Percentiles rank a stretch among this genome's conserved stretches.
Conservation (phyloP, 2,797 vertebrate genomes). For the Masticophis lateralis region DNA sequence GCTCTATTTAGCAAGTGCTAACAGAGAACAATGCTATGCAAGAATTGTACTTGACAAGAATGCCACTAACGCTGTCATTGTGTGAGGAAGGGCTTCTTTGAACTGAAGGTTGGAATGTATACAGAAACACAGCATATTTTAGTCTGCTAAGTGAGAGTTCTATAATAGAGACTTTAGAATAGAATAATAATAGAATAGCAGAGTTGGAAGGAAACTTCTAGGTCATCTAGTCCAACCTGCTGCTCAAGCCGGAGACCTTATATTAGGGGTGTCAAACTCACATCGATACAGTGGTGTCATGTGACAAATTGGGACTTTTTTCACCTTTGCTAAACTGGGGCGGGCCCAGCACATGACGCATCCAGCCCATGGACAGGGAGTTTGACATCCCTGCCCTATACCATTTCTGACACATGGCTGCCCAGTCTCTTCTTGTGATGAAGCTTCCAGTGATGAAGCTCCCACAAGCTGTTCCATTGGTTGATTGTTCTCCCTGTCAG, state of each 20-base stretch:
- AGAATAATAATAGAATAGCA: neutral
- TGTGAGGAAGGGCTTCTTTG: neutral
- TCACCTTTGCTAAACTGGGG: no score
- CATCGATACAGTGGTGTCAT: rapidly evolving
- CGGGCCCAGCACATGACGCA: no score
- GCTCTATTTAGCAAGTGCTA: neutral
- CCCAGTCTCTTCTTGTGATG: no score
- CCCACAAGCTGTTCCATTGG: no score
- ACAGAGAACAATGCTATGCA: neutral
- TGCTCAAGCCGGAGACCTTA: no score
- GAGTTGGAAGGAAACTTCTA: neutral
- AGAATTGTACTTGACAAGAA: neutral
- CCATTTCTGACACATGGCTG: no score
- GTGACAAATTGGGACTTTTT: no score
- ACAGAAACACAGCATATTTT: neutral
- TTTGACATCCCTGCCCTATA: no score
- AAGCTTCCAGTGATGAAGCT: no score
- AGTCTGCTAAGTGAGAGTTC: neutral
- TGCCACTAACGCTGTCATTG: neutral
- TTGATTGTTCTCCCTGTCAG: no score
- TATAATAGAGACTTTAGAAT: neutral
- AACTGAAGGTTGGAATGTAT: neutral
- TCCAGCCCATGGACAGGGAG: rapidly evolving
- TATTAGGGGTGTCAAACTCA: no score
- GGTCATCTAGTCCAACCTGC: no score